These are phyloP conservation scores for Ophraella communa DNA, from an alignment of 2,888 invertebrate species.

Conservation along the genomic window DNA sequence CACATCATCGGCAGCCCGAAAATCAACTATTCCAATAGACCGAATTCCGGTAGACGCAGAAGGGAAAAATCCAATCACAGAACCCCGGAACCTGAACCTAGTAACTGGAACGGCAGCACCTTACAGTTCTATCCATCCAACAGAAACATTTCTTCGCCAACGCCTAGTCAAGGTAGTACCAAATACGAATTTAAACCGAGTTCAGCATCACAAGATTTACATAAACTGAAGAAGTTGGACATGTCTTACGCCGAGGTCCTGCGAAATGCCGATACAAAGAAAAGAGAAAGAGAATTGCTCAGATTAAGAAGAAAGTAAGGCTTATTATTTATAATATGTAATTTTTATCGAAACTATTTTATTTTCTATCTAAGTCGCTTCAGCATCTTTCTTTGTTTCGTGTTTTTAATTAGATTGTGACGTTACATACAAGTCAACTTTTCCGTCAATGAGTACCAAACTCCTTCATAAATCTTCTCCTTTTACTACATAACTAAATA, in stretches of 20 bases:
- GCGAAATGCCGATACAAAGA: conserved; percentile 69
- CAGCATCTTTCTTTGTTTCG: neutral
- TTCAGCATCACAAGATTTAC: conserved; percentile 82
- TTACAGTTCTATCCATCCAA: conserved; percentile 70
- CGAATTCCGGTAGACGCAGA: conserved; percentile 55
- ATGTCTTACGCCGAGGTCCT: conserved; percentile 86
- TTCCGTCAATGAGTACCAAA: neutral
- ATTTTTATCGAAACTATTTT: conserved; percentile 1
- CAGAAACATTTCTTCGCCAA: conserved; percentile 63
- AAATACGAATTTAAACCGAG: conserved; percentile 67
- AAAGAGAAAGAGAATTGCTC: conserved; percentile 43
- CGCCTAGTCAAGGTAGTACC: conserved; percentile 64
- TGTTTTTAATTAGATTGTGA: conserved; percentile 6
- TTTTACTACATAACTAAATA: no score
- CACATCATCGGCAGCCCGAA: conserved; percentile 67
- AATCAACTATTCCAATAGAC: conserved; percentile 67
- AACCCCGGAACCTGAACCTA: conserved; percentile 32
- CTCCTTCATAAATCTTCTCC: no score
- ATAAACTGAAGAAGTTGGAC: conserved; percentile 80
- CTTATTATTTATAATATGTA: neutral
- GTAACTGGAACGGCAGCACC: conserved; percentile 73
- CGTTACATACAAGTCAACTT: conserved; percentile 1
- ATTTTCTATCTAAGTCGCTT: no score
- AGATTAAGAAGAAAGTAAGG: conserved; percentile 44
- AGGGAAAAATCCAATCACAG: conserved; percentile 64